Evolutionary conservation across 2,797 vertebrate genomes (phyloP).

Genomic region (Protosalanx chinensis): DNA sequence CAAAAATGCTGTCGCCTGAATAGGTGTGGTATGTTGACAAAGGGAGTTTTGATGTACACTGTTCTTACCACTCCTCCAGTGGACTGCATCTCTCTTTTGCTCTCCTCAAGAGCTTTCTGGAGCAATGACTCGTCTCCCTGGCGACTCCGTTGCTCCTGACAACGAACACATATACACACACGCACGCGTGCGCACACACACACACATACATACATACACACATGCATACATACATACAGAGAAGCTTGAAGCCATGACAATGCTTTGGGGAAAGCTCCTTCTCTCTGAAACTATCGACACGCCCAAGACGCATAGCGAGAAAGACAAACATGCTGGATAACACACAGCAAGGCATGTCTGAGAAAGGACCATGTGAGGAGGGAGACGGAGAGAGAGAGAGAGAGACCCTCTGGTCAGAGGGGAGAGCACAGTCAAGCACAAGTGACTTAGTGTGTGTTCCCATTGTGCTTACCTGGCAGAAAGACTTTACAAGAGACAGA

Average conservation of each 20-base stretch:
- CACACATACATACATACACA: no score
- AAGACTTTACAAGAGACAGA: neutral
- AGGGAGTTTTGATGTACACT: constrained; percentile 18
- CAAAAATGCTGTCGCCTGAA: neutral
- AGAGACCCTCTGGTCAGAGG: constrained; percentile 38
- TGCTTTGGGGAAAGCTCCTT: constrained; percentile 40
- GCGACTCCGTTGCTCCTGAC: constrained; percentile 75
- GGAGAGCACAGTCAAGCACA: constrained; percentile 25
- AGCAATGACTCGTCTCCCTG: constrained; percentile 75
- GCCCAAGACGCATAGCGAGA: constrained; percentile 18
- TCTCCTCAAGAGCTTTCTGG: constrained; percentile 77
- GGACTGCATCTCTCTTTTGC: constrained; percentile 72
- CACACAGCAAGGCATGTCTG: constrained; percentile 20
- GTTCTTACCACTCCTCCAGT: constrained; percentile 74
- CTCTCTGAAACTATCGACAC: neutral
- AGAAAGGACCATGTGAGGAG: constrained; percentile 22
- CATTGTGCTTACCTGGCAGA: constrained; percentile 41
- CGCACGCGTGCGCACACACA: no score
- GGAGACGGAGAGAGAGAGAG: constrained; percentile 25
- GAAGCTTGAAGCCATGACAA: constrained; percentile 37
- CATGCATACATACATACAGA: constrained; percentile 39
- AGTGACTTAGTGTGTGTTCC: constrained; percentile 40
- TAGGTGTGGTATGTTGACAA: neutral
- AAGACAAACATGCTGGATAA: constrained; percentile 24
- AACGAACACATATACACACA: constrained; percentile 38